These are phyloP conservation scores for Sebastes hubbsi DNA, from an alignment of 2,797 vertebrate species.

Conservation along the genomic window DNA sequence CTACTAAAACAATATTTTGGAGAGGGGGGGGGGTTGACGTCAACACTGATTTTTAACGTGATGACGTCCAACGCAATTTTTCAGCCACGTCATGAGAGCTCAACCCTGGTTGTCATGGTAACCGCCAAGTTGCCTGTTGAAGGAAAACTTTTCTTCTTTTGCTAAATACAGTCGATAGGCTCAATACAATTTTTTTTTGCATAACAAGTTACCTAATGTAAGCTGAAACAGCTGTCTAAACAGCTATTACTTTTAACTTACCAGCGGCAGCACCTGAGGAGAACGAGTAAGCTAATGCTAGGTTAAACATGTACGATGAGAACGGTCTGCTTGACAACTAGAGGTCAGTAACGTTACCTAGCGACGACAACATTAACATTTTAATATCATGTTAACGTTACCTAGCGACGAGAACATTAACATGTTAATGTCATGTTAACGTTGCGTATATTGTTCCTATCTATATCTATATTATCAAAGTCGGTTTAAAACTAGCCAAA, in stretches of 20 bases:
- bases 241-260: background rate
- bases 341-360: background rate
- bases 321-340: background rate
- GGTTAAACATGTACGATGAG: background rate
- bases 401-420: background rate
- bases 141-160: rapidly evolving
- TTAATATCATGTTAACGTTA: background rate
- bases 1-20: too few relatives aligned
- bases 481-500: background rate
- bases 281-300: background rate
- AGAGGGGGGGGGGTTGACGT: too few relatives aligned
- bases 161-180: background rate
- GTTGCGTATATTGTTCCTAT: background rate
- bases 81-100: too few relatives aligned
- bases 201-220: background rate
- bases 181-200: too few relatives aligned
- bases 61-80: too few relatives aligned
- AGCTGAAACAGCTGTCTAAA: background rate
- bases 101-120: background rate
- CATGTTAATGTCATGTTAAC: background rate
- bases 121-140: background rate
- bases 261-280: background rate
- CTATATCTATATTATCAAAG: background rate
- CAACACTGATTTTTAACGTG: background rate
- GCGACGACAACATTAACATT: rapidly evolving